Conservation (phyloP, 2,888 invertebrate species). For the Hecatera dysodea region DNA sequence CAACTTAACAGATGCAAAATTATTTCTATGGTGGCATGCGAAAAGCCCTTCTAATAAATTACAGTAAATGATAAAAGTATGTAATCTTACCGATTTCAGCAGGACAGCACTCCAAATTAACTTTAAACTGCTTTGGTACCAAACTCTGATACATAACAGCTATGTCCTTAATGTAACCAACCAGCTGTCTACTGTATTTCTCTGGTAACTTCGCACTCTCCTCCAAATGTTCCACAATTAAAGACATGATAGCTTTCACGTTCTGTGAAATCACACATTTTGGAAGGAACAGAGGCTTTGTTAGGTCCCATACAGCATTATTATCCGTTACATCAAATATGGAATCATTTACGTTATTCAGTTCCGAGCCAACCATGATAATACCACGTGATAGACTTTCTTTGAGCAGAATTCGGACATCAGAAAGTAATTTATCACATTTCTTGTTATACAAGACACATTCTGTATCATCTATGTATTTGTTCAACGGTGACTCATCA, state of each 20-base stretch:
- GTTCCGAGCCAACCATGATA: constrained; percentile 75
- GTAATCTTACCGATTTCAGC: constrained; percentile 84
- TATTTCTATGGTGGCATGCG: too few relatives aligned
- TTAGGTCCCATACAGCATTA: constrained; percentile 77
- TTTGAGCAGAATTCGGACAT: constrained; percentile 79
- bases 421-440: constrained; percentile 84
- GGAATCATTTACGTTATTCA: constrained; percentile 73
- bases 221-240: constrained; percentile 84
- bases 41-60: too few relatives aligned
- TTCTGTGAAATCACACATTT: constrained; percentile 86
- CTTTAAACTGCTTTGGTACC: constrained; percentile 84
- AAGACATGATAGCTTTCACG: constrained; percentile 80
- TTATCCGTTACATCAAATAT: constrained; percentile 76
- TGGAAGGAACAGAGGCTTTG: constrained; percentile 83
- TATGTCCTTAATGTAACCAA: constrained; percentile 83
- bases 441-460: constrained; percentile 87
- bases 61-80: neutral
- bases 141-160: constrained; percentile 86
- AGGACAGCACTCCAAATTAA: constrained; percentile 84
- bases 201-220: constrained; percentile 83
- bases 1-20: too few relatives aligned
- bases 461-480: constrained; percentile 85
- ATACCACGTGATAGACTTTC: constrained; percentile 83
- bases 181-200: constrained; percentile 80
- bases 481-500: constrained; percentile 82